A percentile compares a stretch with the other conserved stretches of the same genome.
Conservation (phyloP, 2,888 invertebrate genomes). For the Polymixis flavicincta region DNA sequence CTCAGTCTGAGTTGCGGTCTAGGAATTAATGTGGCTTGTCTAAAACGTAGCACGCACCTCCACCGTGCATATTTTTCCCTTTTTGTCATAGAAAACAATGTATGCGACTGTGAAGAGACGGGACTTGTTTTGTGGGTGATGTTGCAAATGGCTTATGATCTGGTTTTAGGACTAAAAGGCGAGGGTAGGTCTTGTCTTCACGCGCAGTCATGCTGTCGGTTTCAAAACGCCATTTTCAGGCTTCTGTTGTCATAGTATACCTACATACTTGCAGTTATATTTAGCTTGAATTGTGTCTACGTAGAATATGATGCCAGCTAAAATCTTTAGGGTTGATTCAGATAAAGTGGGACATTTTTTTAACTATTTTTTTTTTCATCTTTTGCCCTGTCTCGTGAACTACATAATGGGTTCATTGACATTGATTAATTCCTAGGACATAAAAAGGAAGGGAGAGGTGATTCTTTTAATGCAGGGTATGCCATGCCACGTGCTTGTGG, state of each 20-base stretch:
- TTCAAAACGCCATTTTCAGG: neutral
- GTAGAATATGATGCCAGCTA: neutral
- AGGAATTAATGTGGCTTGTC: constrained; percentile 87
- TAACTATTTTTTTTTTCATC: too few species aligned
- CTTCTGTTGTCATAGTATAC: neutral
- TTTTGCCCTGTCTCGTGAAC: too few species aligned
- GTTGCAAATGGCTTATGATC: constrained; percentile 60
- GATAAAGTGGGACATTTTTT: too few species aligned
- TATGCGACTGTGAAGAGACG: constrained; percentile 71
- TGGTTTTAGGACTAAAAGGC: constrained; percentile 50
- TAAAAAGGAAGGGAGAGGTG: too few species aligned
- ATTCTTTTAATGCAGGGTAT: too few species aligned
- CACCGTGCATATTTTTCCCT: constrained; percentile 75
- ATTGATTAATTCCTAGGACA: too few species aligned
- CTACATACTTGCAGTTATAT: neutral
- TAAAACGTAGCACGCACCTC: constrained; percentile 84
- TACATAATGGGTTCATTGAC: too few species aligned
- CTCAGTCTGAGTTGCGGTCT: constrained; percentile 81
- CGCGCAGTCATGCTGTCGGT: neutral
- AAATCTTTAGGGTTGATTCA: neutral
- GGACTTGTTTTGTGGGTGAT: constrained; percentile 55
- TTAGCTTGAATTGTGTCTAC: neutral
- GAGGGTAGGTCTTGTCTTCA: constrained; percentile 4
- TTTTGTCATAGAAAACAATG: constrained; percentile 74
- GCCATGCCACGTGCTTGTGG: too few species aligned